phyloP scores from a whole-genome alignment of 1,140 invertebrate genomes.

The Ditylenchus dipsaci region DNA sequence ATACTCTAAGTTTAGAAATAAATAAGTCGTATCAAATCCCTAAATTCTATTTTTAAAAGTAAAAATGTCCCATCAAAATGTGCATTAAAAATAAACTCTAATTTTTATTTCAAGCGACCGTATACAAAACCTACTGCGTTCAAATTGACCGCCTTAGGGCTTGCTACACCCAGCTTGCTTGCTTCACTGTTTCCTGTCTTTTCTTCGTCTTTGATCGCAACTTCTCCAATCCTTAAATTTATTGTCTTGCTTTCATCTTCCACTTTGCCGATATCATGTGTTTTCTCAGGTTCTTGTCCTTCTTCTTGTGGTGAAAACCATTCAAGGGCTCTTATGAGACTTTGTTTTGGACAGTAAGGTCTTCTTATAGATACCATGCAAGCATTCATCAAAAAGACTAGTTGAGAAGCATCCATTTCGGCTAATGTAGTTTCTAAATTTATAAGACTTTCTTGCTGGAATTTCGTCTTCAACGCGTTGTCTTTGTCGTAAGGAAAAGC shows the following conservation, averaged over 20 bases:
- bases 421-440: slow-evolving; percentile 23
- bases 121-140: slow-evolving; percentile 5
- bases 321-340: slow-evolving; percentile 34
- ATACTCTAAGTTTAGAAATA: too few species aligned
- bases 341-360: slow-evolving; percentile 30
- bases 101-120: too few species aligned
- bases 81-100: too few species aligned
- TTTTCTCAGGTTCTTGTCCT: background rate
- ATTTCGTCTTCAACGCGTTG: slow-evolving; percentile 26
- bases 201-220: background rate
- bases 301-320: slow-evolving; percentile 38
- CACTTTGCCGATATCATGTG: background rate
- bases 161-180: background rate
- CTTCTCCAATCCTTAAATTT: slow-evolving; percentile 6
- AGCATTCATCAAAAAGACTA: slow-evolving; percentile 33
- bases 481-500: slow-evolving; percentile 45
- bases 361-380: slow-evolving; percentile 35
- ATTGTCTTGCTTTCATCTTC: slow-evolving; percentile 1
- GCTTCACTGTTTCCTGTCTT: background rate
- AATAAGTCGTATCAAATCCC: too few species aligned
- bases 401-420: slow-evolving; percentile 32
- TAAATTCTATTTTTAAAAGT: too few species aligned
- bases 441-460: slow-evolving; percentile 26
- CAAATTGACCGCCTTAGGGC: slow-evolving; percentile 16
- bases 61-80: too few species aligned